Evolutionary conservation across 2,797 vertebrate species (phyloP), one percentile per base, ranked within the genome.

Genomic region (Pelodytes ibericus): DNA sequence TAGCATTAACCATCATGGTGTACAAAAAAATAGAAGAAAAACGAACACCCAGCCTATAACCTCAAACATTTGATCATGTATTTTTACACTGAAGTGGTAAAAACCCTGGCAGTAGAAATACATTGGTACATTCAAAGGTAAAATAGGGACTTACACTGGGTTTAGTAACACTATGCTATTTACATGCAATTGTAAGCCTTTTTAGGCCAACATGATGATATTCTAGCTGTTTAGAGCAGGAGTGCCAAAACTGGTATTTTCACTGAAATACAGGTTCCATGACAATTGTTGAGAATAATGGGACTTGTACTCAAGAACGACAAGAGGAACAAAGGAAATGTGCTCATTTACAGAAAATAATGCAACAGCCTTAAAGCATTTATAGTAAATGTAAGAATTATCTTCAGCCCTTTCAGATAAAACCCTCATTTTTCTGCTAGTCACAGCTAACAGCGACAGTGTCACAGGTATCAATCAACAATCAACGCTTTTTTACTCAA

Each of bases 51-150:
- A 41, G 44, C 27, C 39, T 39, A 63, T 60, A 16, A 18, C 41
- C 47, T 49, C 26, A 49, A 71, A 56, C 26, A 65, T 27, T n/a
- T 51, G 44, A 30, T 61, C 66, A 24, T 62, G 64, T 72, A 39
- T 18, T 56, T 39, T 66, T n/a, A 51, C 27, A 71, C 30, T 26
- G 20, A 24, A 72, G 67, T 53, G 72, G 18, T 63, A 36, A 39
- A 57, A 69, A 53, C 56, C 31, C n/a, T 58, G 2, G 3, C 31
- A 49, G 29, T 49, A 57, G 30, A 31, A 61, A 44, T 20, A 26
- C 41, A 58, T 51, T 18, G 47, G 29, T 20, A 63, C 59, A 64
- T 76, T 68, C 67, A 57, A 7, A 70, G 25, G 33, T 22, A 33
- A 53, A 33, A 11, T 36, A 36, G 7, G 60, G 3, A 33, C 4